Evolutionary conservation across 2,113 vertebrate species (phyloP).

Genomic region (Gila orcuttii): DNA sequence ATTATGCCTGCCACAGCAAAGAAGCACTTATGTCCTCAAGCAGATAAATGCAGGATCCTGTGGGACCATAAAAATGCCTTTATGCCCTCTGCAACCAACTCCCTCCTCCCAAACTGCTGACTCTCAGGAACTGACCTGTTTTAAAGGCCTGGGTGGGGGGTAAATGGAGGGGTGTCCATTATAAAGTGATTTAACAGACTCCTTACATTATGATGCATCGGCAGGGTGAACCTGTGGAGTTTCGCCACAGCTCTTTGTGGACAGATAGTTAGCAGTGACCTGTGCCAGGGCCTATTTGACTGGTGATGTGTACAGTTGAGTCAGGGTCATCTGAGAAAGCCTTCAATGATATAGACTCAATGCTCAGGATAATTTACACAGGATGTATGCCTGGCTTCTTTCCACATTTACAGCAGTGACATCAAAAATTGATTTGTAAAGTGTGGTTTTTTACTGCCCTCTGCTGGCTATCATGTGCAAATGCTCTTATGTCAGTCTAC

Average conservation of each 20-base stretch:
- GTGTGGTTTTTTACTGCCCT: constrained; percentile 10
- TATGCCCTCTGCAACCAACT: constrained; percentile 39
- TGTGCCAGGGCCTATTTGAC: background rate
- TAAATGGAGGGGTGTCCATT: constrained; percentile 57
- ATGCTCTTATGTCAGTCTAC: background rate
- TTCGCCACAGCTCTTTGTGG: constrained; percentile 14
- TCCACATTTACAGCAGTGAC: constrained; percentile 15
- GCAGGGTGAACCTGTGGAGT: constrained; percentile 43
- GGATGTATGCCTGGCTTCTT: constrained; percentile 35
- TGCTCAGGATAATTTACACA: constrained; percentile 46
- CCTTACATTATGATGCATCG: constrained; percentile 28
- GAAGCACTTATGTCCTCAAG: constrained; percentile 57
- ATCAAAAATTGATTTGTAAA: background rate
- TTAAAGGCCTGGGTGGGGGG: constrained; percentile 37
- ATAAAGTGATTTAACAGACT: constrained; percentile 58
- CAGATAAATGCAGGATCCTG: constrained; percentile 50
- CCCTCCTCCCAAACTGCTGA: constrained; percentile 58
- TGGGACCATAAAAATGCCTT: constrained; percentile 57
- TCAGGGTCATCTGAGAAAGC: constrained; percentile 23
- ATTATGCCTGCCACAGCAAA: constrained; percentile 56
- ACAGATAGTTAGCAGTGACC: constrained; percentile 42
- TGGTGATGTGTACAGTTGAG: background rate
- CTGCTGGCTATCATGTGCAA: constrained; percentile 29
- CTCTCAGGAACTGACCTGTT: constrained; percentile 56
- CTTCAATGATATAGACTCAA: constrained; percentile 45